Conservation (phyloP, 1,140 invertebrate species). For the Sarcophaga bullata region DNA sequence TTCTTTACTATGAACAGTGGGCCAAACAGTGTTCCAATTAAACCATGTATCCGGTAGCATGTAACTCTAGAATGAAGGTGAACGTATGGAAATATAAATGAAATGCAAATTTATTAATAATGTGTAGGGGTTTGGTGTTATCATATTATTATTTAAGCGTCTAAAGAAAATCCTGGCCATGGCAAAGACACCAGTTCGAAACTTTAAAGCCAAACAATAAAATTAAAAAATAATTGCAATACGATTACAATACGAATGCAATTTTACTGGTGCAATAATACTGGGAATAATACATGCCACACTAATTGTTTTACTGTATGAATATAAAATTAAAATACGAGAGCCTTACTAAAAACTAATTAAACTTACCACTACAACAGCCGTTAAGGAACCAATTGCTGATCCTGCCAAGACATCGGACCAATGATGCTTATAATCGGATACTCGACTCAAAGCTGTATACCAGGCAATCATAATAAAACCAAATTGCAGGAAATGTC, state of each 20-base stretch:
- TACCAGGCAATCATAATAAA: slow-evolving; percentile 81
- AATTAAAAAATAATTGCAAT: not conserved
- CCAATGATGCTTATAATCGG: slow-evolving; percentile 97
- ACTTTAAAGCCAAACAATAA: not conserved
- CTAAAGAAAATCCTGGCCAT: slow-evolving; percentile 13
- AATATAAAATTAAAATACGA: slow-evolving; percentile 2
- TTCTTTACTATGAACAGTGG: slow-evolving; percentile 46
- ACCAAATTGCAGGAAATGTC: slow-evolving; percentile 79
- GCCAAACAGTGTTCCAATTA: slow-evolving; percentile 59
- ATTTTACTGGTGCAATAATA: not conserved
- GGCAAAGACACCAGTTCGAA: not conserved
- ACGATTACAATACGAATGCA: not conserved
- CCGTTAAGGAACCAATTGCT: slow-evolving; percentile 68
- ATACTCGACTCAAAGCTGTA: slow-evolving; percentile 86
- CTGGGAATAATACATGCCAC: not conserved
- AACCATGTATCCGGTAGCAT: slow-evolving; percentile 57
- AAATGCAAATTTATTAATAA: slow-evolving; percentile 22
- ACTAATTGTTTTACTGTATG: not conserved
- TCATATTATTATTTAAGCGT: not conserved
- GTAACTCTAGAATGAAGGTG: slow-evolving; percentile 52
- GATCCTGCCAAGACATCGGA: slow-evolving; percentile 72
- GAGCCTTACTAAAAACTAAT: not conserved
- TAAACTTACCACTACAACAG: slow-evolving; percentile 71
- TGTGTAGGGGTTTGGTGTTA: not conserved
- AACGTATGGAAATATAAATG: slow-evolving; percentile 1